phyloP scores from a whole-genome alignment of 2,888 invertebrate species.

The Alsophila aescularia region DNA sequence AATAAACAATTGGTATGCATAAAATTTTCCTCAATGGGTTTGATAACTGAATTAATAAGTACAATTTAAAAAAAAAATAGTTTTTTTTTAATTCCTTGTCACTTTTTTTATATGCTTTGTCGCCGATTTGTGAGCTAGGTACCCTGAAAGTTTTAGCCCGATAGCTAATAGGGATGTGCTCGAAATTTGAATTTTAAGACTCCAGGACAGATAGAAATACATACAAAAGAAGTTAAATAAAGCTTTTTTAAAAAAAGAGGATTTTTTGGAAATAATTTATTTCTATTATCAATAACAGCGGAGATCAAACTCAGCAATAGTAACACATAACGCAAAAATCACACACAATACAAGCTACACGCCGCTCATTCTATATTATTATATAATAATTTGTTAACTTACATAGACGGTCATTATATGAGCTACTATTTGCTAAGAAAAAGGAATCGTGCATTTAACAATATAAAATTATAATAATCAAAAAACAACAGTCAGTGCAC shows the following conservation, averaged over 20 bases:
- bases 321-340: conserved; percentile 50
- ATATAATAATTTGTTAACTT: conserved; percentile 24
- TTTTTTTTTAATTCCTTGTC: too few relatives aligned
- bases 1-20: too few relatives aligned
- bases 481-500: conserved; percentile 48
- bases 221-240: not conserved
- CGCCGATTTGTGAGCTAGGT: too few relatives aligned
- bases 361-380: conserved; percentile 14
- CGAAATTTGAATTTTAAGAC: too few relatives aligned
- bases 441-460: conserved; percentile 52
- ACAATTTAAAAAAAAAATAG: too few relatives aligned
- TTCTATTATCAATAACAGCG: conserved; percentile 60
- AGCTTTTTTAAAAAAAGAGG: not conserved
- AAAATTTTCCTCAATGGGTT: too few relatives aligned
- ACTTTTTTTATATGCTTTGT: too few relatives aligned
- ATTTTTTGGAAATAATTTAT: conserved; percentile 68
- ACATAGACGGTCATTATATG: conserved; percentile 30
- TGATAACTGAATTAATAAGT: too few relatives aligned
- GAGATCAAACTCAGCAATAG: conserved; percentile 74
- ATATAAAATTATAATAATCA: conserved; percentile 61
- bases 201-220: too few relatives aligned
- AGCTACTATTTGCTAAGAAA: conserved; percentile 50
- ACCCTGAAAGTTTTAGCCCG: too few relatives aligned
- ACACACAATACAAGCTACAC: conserved; percentile 22
- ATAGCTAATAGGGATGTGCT: too few relatives aligned